Conservation (phyloP, 1,140 invertebrate species). For the Sesamia nonagrioides region DNA sequence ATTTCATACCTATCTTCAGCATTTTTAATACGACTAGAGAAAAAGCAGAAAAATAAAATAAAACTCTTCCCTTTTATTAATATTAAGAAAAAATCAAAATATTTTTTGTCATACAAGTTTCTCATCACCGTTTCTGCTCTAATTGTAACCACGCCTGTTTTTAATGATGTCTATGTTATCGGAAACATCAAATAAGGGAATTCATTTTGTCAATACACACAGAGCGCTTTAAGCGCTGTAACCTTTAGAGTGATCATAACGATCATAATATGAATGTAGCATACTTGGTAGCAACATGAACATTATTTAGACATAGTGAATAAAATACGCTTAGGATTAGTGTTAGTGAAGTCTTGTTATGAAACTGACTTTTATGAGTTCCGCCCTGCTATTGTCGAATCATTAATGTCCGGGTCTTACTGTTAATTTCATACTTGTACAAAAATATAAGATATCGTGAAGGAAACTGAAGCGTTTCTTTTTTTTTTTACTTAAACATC, state of each 20-base stretch:
- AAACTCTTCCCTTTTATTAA: not conserved
- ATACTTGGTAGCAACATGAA: conserved; percentile 6
- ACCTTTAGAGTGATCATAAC: conserved; percentile 20
- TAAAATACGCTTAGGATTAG: conserved; percentile 12
- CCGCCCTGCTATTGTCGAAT: no score
- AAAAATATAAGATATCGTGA: no score
- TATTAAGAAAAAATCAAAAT: not conserved
- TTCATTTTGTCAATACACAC: conserved; percentile 5
- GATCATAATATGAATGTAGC: conserved; percentile 18
- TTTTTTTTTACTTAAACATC: no score
- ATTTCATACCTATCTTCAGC: no score
- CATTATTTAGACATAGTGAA: conserved; percentile 29
- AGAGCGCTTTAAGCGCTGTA: not conserved
- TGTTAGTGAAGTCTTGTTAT: not conserved
- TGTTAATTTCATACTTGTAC: no score
- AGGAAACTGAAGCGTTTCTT: no score
- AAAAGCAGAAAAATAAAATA: not conserved
- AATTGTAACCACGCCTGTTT: not conserved
- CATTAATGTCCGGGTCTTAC: no score
- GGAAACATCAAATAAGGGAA: not conserved
- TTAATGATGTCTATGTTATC: conserved; percentile 23
- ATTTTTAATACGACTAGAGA: no score
- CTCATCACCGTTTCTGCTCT: not conserved
- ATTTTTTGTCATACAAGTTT: not conserved
- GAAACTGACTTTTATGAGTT: not conserved